These are phyloP conservation scores for Agrotis puta DNA, from an alignment of 2,888 invertebrate species.

Conservation along the genomic window DNA sequence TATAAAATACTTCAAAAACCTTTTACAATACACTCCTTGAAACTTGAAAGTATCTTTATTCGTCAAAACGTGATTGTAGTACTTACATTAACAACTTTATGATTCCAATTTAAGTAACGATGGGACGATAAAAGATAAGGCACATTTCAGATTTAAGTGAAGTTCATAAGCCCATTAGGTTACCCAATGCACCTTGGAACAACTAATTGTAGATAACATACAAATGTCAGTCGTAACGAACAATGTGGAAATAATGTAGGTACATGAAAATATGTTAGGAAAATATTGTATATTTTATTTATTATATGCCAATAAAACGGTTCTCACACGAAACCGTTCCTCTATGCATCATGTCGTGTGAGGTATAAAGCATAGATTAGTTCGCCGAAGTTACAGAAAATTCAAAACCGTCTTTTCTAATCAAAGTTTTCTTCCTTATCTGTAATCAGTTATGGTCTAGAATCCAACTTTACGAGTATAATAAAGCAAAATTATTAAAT, in stretches of 20 bases:
- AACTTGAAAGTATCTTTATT: constrained; percentile 10
- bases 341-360: no score
- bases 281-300: constrained; percentile 24
- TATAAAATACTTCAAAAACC: neutral
- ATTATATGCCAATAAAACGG: neutral
- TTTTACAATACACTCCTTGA: constrained; percentile 1
- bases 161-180: constrained; percentile 43
- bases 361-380: no score
- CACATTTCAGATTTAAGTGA: constrained; percentile 28
- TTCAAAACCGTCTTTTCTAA: no score
- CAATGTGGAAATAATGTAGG: constrained; percentile 44
- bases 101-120: constrained; percentile 31
- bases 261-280: constrained; percentile 24
- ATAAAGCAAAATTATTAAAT: no score
- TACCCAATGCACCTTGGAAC: constrained; percentile 55
- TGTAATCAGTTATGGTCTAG: no score
- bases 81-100: neutral
- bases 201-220: constrained; percentile 54
- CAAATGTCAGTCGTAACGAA: constrained; percentile 48
- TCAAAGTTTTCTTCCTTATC: no score
- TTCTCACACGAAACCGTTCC: no score
- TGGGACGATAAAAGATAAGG: constrained; percentile 34
- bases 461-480: no score
- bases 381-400: neutral
- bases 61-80: constrained; percentile 4